These are phyloP conservation scores for Todus mexicanus DNA, from an alignment of 2,797 vertebrate species.

Conservation along the genomic window DNA sequence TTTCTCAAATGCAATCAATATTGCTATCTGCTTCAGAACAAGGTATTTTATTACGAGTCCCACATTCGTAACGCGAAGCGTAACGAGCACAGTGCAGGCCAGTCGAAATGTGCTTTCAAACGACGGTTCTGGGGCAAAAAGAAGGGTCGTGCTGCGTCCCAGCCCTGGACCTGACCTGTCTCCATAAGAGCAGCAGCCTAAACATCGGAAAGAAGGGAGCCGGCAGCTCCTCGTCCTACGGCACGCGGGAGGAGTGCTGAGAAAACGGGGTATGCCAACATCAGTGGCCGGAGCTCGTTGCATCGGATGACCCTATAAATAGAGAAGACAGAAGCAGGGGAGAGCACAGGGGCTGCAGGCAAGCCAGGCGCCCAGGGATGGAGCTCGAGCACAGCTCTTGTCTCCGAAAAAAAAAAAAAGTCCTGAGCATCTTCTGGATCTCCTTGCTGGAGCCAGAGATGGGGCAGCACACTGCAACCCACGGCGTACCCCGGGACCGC, in stretches of 20 bases:
- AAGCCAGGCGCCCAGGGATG: neutral
- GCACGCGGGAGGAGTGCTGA: neutral
- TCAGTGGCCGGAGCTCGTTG: neutral
- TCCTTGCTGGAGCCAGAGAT: neutral
- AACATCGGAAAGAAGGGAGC: neutral
- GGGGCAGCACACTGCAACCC: neutral
- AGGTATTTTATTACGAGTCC: neutral
- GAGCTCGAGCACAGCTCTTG: neutral
- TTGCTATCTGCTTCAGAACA: slow-evolving; percentile 30
- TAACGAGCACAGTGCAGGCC: slow-evolving; percentile 21
- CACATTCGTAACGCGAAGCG: neutral
- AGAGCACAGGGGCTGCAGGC: neutral
- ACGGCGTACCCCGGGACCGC: neutral
- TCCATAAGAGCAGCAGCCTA: slow-evolving; percentile 45
- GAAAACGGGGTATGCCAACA: neutral
- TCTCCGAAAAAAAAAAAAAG: neutral
- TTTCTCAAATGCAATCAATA: slow-evolving; percentile 38
- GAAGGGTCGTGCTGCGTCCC: neutral
- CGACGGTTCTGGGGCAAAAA: neutral
- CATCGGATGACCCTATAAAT: neutral
- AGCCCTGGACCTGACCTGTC: slow-evolving; percentile 5
- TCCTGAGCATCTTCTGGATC: neutral
- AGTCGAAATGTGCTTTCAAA: slow-evolving; percentile 40
- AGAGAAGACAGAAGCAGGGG: neutral
- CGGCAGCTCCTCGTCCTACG: neutral